Conservation (phyloP, 2,113 vertebrate species). For the Conger conger region DNA sequence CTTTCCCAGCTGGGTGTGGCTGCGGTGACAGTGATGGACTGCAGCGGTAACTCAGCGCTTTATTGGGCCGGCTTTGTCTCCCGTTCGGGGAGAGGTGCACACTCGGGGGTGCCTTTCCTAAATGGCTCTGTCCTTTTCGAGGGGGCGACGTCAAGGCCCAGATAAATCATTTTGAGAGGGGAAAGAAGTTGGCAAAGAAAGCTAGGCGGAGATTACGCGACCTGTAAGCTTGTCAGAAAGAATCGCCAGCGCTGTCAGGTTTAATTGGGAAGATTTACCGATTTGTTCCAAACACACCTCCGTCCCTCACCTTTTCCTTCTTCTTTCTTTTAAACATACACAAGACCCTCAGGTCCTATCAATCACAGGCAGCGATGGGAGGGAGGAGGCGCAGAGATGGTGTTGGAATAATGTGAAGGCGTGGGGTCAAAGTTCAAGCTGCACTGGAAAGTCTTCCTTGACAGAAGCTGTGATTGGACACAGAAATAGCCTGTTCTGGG, state of each 20-base stretch:
- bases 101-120: neutral
- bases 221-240: neutral
- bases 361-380: neutral
- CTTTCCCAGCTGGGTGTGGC: neutral
- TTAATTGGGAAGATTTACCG: neutral
- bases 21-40: slow-evolving; percentile 14
- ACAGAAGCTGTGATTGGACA: neutral
- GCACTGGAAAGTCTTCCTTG: neutral
- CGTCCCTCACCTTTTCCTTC: neutral
- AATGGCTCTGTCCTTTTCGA: neutral
- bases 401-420: neutral
- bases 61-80: neutral
- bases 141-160: neutral
- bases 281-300: neutral
- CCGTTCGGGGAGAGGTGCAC: neutral
- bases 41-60: neutral
- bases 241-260: neutral
- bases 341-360: neutral
- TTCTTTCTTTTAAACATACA: neutral
- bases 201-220: neutral
- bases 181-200: neutral
- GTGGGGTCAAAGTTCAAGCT: neutral
- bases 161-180: neutral
- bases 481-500: neutral
- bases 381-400: neutral